Evolutionary conservation across 2,888 invertebrate species (phyloP).

Genomic region (Creontiades dilutus): DNA sequence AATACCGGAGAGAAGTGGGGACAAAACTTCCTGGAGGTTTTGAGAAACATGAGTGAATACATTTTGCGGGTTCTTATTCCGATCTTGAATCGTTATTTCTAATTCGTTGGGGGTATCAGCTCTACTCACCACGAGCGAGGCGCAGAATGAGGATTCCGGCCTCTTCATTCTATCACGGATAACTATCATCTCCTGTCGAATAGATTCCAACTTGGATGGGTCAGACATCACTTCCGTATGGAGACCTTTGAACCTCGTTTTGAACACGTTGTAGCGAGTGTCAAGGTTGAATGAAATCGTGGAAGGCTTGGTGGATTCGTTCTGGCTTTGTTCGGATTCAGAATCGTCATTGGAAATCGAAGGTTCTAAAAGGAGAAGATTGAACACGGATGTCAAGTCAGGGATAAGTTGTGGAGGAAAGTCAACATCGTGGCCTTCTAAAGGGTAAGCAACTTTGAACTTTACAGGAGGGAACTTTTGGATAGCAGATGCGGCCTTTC

Average conservation of each 20-base stretch:
- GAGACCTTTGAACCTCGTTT: neutral
- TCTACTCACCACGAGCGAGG: neutral
- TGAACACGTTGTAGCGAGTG: slow-evolving; percentile 30
- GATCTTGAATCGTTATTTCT: neutral
- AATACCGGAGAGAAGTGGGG: neutral
- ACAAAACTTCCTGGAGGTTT: neutral
- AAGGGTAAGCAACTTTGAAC: neutral
- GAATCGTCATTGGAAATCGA: neutral
- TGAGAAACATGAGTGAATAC: neutral
- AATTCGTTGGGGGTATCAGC: neutral
- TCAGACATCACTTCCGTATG: neutral
- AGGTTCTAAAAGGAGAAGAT: slow-evolving; percentile 44
- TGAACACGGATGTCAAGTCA: slow-evolving; percentile 25
- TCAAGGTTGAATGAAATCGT: neutral
- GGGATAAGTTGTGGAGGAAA: slow-evolving; percentile 26
- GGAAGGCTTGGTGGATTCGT: neutral
- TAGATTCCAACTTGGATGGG: neutral
- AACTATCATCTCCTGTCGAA: neutral
- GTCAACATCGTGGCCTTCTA: neutral
- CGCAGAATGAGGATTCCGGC: slow-evolving; percentile 43
- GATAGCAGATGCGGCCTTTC: neutral
- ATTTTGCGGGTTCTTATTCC: neutral
- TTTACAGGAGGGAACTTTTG: neutral
- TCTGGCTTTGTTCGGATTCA: no score
- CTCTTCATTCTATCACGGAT: slow-evolving; percentile 4